These are phyloP conservation scores for Ferrisia virgata DNA, from an alignment of 2,888 invertebrate genomes.

Conservation along the genomic window DNA sequence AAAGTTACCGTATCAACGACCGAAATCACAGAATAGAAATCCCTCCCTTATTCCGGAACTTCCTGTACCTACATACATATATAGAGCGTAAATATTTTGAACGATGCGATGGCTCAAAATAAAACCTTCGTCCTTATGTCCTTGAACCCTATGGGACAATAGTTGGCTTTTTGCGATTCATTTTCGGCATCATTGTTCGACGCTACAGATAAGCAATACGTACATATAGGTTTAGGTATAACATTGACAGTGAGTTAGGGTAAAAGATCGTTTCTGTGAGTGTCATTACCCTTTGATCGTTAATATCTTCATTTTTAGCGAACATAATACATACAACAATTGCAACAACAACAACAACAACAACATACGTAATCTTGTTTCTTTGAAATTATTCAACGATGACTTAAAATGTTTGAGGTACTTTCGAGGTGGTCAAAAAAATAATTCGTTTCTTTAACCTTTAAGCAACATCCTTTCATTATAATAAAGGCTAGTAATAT, in stretches of 20 bases:
- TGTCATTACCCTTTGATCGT: not conserved
- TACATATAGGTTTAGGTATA: too few species aligned
- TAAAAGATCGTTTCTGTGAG: not conserved
- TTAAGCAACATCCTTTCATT: too few species aligned
- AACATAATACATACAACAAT: too few species aligned
- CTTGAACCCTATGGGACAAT: not conserved
- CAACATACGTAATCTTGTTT: not conserved
- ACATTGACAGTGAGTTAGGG: not conserved
- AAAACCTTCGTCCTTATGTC: not conserved
- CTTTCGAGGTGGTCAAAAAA: not conserved
- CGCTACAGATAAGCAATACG: too few species aligned
- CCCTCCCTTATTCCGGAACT: too few species aligned
- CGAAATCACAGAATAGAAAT: too few species aligned
- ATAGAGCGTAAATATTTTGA: too few species aligned
- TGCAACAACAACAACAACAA: not conserved
- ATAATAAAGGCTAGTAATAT: too few species aligned
- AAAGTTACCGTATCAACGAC: too few species aligned
- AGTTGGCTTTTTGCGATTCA: not conserved
- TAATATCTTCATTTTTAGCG: not conserved
- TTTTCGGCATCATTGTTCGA: not conserved
- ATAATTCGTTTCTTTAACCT: too few species aligned
- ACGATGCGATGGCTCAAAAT: not conserved
- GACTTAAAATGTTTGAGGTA: not conserved
- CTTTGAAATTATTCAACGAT: not conserved
- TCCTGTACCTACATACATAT: too few species aligned